phyloP scores from a whole-genome alignment of 2,797 vertebrate genomes.

The Urophycis tenuis region DNA sequence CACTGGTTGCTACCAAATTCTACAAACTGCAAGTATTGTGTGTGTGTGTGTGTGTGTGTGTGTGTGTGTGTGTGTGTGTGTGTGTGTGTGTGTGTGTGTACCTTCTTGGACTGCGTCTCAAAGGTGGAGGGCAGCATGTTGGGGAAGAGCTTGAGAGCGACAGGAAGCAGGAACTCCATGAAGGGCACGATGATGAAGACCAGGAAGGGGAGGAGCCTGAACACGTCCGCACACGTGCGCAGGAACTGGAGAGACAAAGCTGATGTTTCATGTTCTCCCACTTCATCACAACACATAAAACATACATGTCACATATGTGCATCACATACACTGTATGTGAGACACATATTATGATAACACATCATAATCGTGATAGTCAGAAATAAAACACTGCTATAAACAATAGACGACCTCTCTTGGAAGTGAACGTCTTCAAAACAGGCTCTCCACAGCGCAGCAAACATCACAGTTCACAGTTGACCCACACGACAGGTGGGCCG shows the following conservation, averaged over 20 bases:
- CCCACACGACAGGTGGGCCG: too few relatives aligned
- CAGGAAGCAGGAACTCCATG: conserved; percentile 97
- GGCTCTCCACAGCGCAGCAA: not conserved
- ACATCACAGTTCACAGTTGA: not conserved
- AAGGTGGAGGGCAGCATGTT: conserved; percentile 99
- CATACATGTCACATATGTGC: too few relatives aligned
- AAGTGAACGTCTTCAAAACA: too few relatives aligned
- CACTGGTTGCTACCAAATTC: too few relatives aligned
- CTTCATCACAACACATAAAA: too few relatives aligned
- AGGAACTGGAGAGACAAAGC: conserved; percentile 75
- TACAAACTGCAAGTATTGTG: too few relatives aligned
- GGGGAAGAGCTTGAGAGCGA: conserved; percentile 93
- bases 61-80: not conserved
- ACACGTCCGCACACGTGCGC: conserved; percentile 94
- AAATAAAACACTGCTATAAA: too few relatives aligned
- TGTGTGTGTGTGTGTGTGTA: conserved; percentile 39
- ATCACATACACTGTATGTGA: too few relatives aligned
- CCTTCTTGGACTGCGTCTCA: conserved; percentile 96
- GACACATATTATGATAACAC: too few relatives aligned
- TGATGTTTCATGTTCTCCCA: not conserved
- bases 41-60: not conserved
- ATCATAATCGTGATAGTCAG: too few relatives aligned
- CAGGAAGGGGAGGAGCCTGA: conserved; percentile 92
- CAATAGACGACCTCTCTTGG: too few relatives aligned
- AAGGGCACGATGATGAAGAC: conserved; percentile 97